These are phyloP conservation scores for Scylla paramamosain DNA, from an alignment of 1,140 invertebrate genomes.

Conservation along the genomic window DNA sequence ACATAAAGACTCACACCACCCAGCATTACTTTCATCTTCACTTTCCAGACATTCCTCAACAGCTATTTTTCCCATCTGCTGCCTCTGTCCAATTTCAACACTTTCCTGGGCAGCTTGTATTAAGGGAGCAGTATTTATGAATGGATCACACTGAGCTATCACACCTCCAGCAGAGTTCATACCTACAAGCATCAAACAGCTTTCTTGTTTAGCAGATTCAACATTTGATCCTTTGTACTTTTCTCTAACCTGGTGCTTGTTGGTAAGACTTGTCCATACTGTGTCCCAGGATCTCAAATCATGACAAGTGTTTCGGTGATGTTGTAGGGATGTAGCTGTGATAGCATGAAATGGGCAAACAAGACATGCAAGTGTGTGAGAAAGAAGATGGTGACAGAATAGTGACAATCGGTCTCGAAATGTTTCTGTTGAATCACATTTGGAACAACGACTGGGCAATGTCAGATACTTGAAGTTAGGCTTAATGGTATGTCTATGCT, in stretches of 20 bases:
- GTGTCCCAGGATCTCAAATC: slow-evolving; percentile 70
- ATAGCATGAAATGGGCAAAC: slow-evolving; percentile 66
- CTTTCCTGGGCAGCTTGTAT: slow-evolving; percentile 30
- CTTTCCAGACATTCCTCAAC: slow-evolving; percentile 35
- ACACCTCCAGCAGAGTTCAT: slow-evolving; percentile 58
- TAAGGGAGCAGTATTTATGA: slow-evolving; percentile 38
- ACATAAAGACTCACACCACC: slow-evolving; percentile 76
- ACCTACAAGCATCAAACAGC: slow-evolving; percentile 74
- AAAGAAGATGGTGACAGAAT: slow-evolving; percentile 70
- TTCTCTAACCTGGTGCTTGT: slow-evolving; percentile 59
- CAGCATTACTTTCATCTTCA: slow-evolving; percentile 59
- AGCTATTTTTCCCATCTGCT: slow-evolving; percentile 35
- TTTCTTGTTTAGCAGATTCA: slow-evolving; percentile 36
- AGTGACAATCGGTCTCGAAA: slow-evolving; percentile 59
- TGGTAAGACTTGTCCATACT: slow-evolving; percentile 68
- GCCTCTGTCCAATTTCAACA: not conserved
- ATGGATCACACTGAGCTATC: slow-evolving; percentile 73
- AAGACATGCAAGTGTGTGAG: slow-evolving; percentile 75
- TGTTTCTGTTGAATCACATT: slow-evolving; percentile 58
- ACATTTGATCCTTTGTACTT: slow-evolving; percentile 63
- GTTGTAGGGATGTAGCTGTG: slow-evolving; percentile 57
- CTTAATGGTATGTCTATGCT: slow-evolving; percentile 56
- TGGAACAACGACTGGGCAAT: slow-evolving; percentile 61
- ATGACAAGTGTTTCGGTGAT: slow-evolving; percentile 73
- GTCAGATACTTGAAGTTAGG: slow-evolving; percentile 58